phyloP scores from a whole-genome alignment of 2,113 vertebrate genomes.

The Heliornis fulica region DNA sequence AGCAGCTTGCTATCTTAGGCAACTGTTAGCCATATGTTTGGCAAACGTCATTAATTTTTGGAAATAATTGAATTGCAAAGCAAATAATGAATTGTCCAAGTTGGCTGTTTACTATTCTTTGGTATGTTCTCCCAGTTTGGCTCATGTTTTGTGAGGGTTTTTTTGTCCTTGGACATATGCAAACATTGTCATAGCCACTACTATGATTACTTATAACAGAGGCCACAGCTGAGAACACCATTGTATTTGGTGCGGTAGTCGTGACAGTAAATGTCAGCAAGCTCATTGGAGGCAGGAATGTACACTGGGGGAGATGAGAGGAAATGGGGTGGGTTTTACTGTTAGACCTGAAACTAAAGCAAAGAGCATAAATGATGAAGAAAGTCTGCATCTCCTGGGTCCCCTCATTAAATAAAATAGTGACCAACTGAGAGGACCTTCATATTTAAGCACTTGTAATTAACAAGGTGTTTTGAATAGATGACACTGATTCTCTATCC shows the following conservation, averaged over 20 bases:
- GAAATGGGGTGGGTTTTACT: neutral
- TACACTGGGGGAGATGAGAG: neutral
- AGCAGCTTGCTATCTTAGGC: conserved; percentile 26
- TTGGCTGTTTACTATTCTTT: neutral
- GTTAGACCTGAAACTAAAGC: neutral
- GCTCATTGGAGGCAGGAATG: neutral
- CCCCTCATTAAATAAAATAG: neutral
- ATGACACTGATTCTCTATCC: neutral
- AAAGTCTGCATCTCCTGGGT: neutral
- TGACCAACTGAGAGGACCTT: neutral
- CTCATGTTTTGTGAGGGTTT: neutral
- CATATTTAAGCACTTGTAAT: neutral
- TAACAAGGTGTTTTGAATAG: neutral
- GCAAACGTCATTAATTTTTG: neutral
- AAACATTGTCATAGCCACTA: conserved; percentile 1
- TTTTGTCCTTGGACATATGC: conserved; percentile 12
- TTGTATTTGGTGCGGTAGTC: neutral
- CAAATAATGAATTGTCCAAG: neutral
- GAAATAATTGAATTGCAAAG: conserved; percentile 22
- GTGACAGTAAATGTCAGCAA: neutral
- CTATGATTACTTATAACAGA: conserved; percentile 15
- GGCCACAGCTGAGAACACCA: neutral
- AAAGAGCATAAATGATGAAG: neutral
- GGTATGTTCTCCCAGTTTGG: neutral
- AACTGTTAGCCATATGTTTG: neutral